A percentile compares a stretch with the other conserved stretches of the same genome.
phyloP scores from a whole-genome alignment of 2,888 invertebrate genomes.

The Prosapia bicincta region DNA sequence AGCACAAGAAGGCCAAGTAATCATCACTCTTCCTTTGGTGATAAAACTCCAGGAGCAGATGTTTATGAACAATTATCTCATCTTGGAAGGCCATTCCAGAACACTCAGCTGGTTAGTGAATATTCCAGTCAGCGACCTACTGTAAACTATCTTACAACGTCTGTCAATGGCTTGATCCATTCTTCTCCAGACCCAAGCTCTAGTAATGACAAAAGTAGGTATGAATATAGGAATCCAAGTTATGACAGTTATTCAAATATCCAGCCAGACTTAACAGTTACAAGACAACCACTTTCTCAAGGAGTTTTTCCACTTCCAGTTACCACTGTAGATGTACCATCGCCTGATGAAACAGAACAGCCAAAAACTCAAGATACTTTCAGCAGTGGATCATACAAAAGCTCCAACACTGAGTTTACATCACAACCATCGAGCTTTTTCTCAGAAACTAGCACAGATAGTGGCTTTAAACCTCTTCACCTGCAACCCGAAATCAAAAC shows the following conservation, averaged over 20 bases:
- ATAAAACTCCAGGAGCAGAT: constrained; percentile 31
- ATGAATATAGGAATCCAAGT: constrained; percentile 1
- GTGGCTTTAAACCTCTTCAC: neutral
- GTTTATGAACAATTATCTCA: constrained; percentile 38
- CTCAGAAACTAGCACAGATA: neutral
- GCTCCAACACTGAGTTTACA: constrained; percentile 15
- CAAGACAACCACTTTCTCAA: constrained; percentile 30
- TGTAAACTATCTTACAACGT: constrained; percentile 10
- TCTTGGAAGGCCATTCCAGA: constrained; percentile 38
- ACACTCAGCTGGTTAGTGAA: constrained; percentile 3
- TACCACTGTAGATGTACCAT: constrained; percentile 35
- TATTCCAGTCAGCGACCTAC: constrained; percentile 6
- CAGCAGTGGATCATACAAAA: neutral
- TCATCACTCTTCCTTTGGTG: neutral
- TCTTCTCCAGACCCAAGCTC: constrained; percentile 13
- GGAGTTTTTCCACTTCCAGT: constrained; percentile 34
- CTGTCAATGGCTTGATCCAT: constrained; percentile 4
- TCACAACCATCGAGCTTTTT: constrained; percentile 26
- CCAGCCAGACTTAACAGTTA: constrained; percentile 28
- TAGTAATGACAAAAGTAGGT: constrained; percentile 1
- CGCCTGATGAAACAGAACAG: constrained; percentile 18
- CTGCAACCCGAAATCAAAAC: constrained; percentile 29
- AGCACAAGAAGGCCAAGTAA: constrained; percentile 27
- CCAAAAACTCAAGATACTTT: constrained; percentile 3
- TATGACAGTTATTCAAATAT: constrained; percentile 4